phyloP scores from a whole-genome alignment of 2,888 invertebrate genomes.

The Catocala sponsa region DNA sequence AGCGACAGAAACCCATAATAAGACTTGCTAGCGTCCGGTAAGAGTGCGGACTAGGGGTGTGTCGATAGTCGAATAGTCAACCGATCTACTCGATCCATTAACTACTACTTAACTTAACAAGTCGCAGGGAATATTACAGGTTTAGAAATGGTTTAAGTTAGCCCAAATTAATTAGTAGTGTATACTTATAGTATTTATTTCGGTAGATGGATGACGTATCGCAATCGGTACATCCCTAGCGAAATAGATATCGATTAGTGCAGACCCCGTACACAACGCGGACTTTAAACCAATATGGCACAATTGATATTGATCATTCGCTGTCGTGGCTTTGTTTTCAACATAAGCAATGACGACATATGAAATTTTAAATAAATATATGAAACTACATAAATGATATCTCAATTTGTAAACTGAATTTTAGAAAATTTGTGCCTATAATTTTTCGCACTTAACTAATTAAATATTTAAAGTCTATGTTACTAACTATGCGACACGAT shows the following conservation, averaged over 20 bases:
- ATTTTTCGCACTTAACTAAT: slow-evolving; percentile 58
- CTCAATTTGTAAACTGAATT: slow-evolving; percentile 41
- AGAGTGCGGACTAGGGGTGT: slow-evolving; percentile 38
- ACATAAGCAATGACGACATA: slow-evolving; percentile 54
- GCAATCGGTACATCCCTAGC: slow-evolving; percentile 49
- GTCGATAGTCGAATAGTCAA: slow-evolving; percentile 44
- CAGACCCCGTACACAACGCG: slow-evolving; percentile 25
- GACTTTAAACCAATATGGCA: slow-evolving; percentile 36
- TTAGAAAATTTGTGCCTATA: slow-evolving; percentile 53
- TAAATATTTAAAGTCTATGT: slow-evolving; percentile 40
- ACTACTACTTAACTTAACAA: slow-evolving; percentile 24
- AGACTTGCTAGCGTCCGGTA: slow-evolving; percentile 4
- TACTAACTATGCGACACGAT: slow-evolving; percentile 54
- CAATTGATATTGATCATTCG: slow-evolving; percentile 44
- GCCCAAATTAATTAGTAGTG: slow-evolving; percentile 40
- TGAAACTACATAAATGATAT: slow-evolving; percentile 25
- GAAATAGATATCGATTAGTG: slow-evolving; percentile 14
- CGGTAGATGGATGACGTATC: slow-evolving; percentile 33
- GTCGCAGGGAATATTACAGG: slow-evolving; percentile 49
- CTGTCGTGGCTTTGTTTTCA: slow-evolving; percentile 52
- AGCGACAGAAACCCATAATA: not conserved
- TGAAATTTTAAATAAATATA: slow-evolving; percentile 27
- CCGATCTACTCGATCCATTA: slow-evolving; percentile 7
- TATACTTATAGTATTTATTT: slow-evolving; percentile 45
- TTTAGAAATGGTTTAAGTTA: slow-evolving; percentile 52